Percentiles rank a stretch among this genome's conserved stretches.
These are phyloP conservation scores for Drosophila murphyi DNA, from an alignment of 1,140 invertebrate genomes.

Conservation along the genomic window DNA sequence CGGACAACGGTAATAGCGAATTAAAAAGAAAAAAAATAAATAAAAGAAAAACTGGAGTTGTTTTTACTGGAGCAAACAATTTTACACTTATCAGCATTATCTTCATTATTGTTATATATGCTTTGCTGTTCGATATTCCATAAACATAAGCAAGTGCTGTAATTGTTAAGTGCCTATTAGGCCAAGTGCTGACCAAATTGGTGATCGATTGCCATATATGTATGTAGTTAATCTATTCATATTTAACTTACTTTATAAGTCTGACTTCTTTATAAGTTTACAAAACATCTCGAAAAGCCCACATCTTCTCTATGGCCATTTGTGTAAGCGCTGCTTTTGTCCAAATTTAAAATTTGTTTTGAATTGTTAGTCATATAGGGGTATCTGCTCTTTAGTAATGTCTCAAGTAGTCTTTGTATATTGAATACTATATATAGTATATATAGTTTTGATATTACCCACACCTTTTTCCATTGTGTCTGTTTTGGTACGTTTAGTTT, in stretches of 20 bases:
- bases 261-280: not conserved
- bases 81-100: slow-evolving; percentile 28
- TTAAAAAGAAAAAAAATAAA: slow-evolving; percentile 30
- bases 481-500: slow-evolving; percentile 62
- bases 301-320: slow-evolving; percentile 12
- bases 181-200: slow-evolving; percentile 21
- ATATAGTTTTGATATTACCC: slow-evolving; percentile 27
- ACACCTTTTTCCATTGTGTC: slow-evolving; percentile 20
- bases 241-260: not conserved
- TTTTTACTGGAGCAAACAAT: slow-evolving; percentile 60
- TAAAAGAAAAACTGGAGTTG: slow-evolving; percentile 24
- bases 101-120: slow-evolving; percentile 12
- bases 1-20: slow-evolving; percentile 55
- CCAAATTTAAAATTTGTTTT: slow-evolving; percentile 19
- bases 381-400: slow-evolving; percentile 11
- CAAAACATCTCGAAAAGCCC: not conserved
- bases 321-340: slow-evolving; percentile 6
- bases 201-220: slow-evolving; percentile 13
- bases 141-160: slow-evolving; percentile 14
- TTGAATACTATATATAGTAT: not conserved
- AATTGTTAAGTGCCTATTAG: slow-evolving; percentile 7
- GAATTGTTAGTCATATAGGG: slow-evolving; percentile 29
- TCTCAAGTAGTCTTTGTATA: slow-evolving; percentile 12
- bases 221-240: not conserved
- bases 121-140: slow-evolving; percentile 2